These are phyloP conservation scores for Setophaga kirtlandii DNA, from an alignment of 2,113 vertebrate species.

Conservation along the genomic window DNA sequence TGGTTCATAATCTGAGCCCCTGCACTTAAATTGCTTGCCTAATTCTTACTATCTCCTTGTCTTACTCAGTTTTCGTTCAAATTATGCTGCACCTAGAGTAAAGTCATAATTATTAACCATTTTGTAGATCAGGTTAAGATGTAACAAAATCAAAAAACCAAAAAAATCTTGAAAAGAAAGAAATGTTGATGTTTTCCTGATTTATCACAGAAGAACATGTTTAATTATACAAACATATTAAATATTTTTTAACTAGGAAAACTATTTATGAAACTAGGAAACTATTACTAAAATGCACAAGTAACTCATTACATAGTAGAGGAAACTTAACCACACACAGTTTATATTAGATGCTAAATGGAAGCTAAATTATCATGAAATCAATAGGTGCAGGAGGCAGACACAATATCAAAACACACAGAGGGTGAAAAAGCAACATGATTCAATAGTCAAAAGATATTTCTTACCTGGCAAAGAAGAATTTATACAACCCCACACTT, in stretches of 20 bases:
- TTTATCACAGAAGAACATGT: not conserved
- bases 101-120: not conserved
- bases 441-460: not conserved
- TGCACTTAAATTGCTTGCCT: not conserved
- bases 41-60: not conserved
- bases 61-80: not conserved
- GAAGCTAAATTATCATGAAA: not conserved
- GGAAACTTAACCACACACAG: not conserved
- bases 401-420: not conserved
- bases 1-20: not conserved
- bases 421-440: not conserved
- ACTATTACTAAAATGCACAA: not conserved
- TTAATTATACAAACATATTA: not conserved
- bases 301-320: not conserved
- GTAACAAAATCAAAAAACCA: not conserved
- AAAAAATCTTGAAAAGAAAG: not conserved
- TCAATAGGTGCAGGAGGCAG: not conserved
- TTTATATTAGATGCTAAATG: not conserved
- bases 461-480: conserved; percentile 94
- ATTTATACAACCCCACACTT: conserved; percentile 97
- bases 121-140: not conserved
- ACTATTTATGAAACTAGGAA: not conserved
- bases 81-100: not conserved
- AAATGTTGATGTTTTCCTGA: not conserved
- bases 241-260: not conserved